Base-by-base conservation (phyloP, 2,113 vertebrate genomes). In the Phyllopteryx taeniolatus region DNA sequence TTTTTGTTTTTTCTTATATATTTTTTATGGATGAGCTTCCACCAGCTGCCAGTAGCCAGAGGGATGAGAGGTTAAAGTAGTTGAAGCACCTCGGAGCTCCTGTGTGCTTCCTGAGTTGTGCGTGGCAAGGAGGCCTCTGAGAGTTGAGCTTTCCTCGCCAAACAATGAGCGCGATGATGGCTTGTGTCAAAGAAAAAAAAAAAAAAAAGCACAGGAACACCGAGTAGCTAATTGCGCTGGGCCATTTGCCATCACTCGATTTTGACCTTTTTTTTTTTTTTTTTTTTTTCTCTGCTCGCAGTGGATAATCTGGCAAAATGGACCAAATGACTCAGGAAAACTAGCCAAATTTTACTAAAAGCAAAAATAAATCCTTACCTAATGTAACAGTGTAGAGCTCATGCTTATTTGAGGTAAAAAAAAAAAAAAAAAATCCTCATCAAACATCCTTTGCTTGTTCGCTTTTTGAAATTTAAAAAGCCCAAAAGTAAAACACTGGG, bases 21-120 rank as follows among this genome's bases (percentile, higher is more conserved):
- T 57, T 35, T 61, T 19, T 8, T 8, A 35, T 61, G 12, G 39
- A 12, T 54, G 60, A 72, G 44, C n/a, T 66, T 66, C 64, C 42
- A 12, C 33, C 71, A 42, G 13, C 56, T 5, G 43, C 67, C 77
- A 72, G 84, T 67, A 76, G 88, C 86, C 83, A 66, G 0, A 71
- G 66, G 85, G 85, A 85, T 73, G 74, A 81, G 84, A 86, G 90
- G 91, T 93, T 89, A 92, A 91, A 92, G 84, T 82, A 79, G 83
- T 92, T 80, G 22, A 74, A 69, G 73, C 75, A 71, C 78, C 75
- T 75, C 65, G 68, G 67, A 73, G 68, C 74, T 68, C 39, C 87
- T 83, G 57, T 1, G 42, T 4, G 71, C 72, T 94, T 94, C 93
- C 93, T 89, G 88, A 88, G 81, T 84, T 75, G 80, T 79, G 65